Evolutionary conservation across 2,888 invertebrate species (phyloP).

Genomic region (Plutella xylostella): DNA sequence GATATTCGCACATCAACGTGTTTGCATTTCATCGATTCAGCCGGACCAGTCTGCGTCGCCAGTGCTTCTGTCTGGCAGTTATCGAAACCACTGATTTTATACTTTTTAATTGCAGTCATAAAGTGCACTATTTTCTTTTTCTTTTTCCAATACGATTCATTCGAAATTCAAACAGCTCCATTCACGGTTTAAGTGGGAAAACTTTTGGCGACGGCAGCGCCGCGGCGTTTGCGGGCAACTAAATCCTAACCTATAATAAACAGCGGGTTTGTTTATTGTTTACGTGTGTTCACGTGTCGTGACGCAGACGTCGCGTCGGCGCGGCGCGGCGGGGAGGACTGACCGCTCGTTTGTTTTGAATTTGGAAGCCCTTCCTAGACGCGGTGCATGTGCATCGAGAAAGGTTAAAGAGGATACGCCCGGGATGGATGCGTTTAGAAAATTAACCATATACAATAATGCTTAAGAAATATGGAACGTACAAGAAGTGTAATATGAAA

Average conservation of each 20-base stretch:
- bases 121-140: too few relatives aligned
- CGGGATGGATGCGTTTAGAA: too few relatives aligned
- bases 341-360: slow-evolving; percentile 35
- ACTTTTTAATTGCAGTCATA: too few relatives aligned
- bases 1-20: slow-evolving; percentile 60
- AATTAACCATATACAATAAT: too few relatives aligned
- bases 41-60: slow-evolving; percentile 27
- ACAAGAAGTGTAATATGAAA: too few relatives aligned
- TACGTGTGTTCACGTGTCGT: not conserved
- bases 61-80: too few relatives aligned
- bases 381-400: slow-evolving; percentile 3
- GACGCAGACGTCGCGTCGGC: slow-evolving; percentile 41
- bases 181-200: too few relatives aligned
- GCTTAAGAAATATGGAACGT: too few relatives aligned
- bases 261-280: not conserved
- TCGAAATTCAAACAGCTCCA: too few relatives aligned
- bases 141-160: too few relatives aligned
- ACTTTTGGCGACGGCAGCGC: not conserved
- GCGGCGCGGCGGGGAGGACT: slow-evolving; percentile 59
- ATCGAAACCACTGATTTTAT: too few relatives aligned
- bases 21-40: slow-evolving; percentile 58
- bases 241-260: not conserved
- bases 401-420: too few relatives aligned
- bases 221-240: not conserved
- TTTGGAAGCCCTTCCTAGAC: slow-evolving; percentile 6